Percentiles rank a stretch among this genome's conserved stretches.
These are phyloP conservation scores for Sinelater perroti DNA, from an alignment of 2,888 invertebrate species.

Conservation along the genomic window DNA sequence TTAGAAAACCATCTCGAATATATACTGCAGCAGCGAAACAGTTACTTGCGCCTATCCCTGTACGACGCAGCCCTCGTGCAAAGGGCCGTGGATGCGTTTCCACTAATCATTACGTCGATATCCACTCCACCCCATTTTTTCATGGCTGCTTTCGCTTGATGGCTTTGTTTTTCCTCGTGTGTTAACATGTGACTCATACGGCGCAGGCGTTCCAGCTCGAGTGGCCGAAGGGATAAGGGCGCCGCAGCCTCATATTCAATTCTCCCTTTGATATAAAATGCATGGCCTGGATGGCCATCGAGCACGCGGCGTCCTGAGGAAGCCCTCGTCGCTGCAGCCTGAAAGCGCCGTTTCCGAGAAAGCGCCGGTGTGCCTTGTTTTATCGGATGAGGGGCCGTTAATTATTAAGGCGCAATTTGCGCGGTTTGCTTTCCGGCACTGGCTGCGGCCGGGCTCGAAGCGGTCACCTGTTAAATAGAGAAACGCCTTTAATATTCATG, in stretches of 20 bases:
- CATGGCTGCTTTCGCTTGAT: conserved; percentile 41
- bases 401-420: too few relatives aligned
- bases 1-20: too few relatives aligned
- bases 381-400: too few relatives aligned
- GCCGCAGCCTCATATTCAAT: neutral
- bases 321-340: too few relatives aligned
- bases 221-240: conserved; percentile 28
- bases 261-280: conserved; percentile 9
- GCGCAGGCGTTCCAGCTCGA: conserved; percentile 40
- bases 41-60: too few relatives aligned
- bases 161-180: conserved; percentile 42
- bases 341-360: too few relatives aligned
- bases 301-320: neutral
- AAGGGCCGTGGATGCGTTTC: conserved; percentile 32
- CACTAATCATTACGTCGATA: conserved; percentile 37
- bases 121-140: conserved; percentile 34
- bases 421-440: too few relatives aligned
- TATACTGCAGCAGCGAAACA: too few relatives aligned
- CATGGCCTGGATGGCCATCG: neutral
- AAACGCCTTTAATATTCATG: too few relatives aligned
- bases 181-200: conserved; percentile 36
- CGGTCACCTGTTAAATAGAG: too few relatives aligned
- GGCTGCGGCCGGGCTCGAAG: too few relatives aligned
- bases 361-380: too few relatives aligned
- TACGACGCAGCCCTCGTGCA: conserved; percentile 16